These are phyloP conservation scores for Torymus aiolomorphi DNA, from an alignment of 2,888 invertebrate genomes.

Conservation along the genomic window DNA sequence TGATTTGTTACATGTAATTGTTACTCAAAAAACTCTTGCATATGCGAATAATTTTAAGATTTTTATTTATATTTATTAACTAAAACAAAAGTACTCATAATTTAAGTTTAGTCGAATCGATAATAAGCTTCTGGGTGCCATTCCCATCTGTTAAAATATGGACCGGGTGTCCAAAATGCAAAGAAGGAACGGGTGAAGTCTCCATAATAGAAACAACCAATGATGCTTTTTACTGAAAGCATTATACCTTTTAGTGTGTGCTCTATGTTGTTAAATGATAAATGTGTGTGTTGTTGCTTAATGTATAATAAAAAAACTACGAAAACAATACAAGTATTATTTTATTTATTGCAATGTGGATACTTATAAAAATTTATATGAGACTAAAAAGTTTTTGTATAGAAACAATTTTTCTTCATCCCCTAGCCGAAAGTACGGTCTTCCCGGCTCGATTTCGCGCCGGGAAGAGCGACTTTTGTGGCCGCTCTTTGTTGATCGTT, in stretches of 20 bases:
- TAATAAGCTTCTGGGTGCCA: slow-evolving; percentile 69
- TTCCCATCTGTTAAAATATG: slow-evolving; percentile 64
- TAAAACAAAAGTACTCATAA: slow-evolving; percentile 4
- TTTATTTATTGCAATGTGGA: background rate
- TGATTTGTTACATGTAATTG: slow-evolving; percentile 1
- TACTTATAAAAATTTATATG: no score
- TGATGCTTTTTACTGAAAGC: slow-evolving; percentile 15
- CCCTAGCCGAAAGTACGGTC: no score
- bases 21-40: background rate
- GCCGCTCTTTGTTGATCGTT: no score
- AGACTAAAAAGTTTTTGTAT: no score
- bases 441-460: no score
- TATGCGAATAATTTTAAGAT: slow-evolving; percentile 43
- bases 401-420: no score
- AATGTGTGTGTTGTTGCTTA: slow-evolving; percentile 53
- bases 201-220: slow-evolving; percentile 14
- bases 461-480: no score
- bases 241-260: slow-evolving; percentile 23
- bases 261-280: slow-evolving; percentile 36
- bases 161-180: slow-evolving; percentile 32
- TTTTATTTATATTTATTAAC: slow-evolving; percentile 50
- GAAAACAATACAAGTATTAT: background rate
- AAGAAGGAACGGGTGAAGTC: slow-evolving; percentile 54
- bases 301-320: slow-evolving; percentile 57
- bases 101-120: slow-evolving; percentile 7